Evolutionary conservation across 1,140 invertebrate genomes (phyloP).

Genomic region (Drosophila littoralis): DNA sequence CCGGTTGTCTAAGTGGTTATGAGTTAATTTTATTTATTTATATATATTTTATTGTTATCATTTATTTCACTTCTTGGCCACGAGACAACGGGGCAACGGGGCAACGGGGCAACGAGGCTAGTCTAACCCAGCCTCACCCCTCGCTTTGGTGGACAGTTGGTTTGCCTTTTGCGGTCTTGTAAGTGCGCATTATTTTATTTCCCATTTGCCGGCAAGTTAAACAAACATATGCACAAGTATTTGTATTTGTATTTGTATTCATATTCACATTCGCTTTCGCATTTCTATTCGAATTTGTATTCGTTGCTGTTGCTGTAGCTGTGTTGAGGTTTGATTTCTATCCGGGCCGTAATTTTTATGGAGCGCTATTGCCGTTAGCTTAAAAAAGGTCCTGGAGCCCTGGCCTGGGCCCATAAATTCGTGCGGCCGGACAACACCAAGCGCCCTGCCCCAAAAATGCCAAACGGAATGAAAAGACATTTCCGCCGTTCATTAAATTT

Average conservation of each 20-base stretch:
- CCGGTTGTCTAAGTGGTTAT: constrained; percentile 77
- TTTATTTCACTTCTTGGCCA: constrained; percentile 69
- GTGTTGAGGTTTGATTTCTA: constrained; percentile 42
- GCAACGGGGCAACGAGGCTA: background rate
- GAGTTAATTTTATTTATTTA: constrained; percentile 83
- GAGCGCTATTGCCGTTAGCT: constrained; percentile 41
- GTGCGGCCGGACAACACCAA: constrained; percentile 5
- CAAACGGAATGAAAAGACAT: constrained; percentile 68
- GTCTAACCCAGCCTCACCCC: background rate
- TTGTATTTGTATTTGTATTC: background rate
- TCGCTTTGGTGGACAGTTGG: background rate
- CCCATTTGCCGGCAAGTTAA: constrained; percentile 1
- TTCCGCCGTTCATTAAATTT: constrained; percentile 79
- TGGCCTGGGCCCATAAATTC: constrained; percentile 27
- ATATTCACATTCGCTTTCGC: background rate
- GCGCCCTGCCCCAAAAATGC: constrained; percentile 1
- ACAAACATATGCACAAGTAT: constrained; percentile 48
- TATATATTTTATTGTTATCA: constrained; percentile 81
- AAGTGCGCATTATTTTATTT: constrained; percentile 57
- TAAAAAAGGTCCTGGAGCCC: constrained; percentile 28
- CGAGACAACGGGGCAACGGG: background rate
- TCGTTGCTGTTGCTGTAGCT: constrained; percentile 13
- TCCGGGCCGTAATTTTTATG: constrained; percentile 55
- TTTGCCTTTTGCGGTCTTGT: constrained; percentile 35
- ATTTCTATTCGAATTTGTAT: constrained; percentile 34